Evolutionary conservation across 2,797 vertebrate species (phyloP).

Genomic region (Onychomys leucogaster): DNA sequence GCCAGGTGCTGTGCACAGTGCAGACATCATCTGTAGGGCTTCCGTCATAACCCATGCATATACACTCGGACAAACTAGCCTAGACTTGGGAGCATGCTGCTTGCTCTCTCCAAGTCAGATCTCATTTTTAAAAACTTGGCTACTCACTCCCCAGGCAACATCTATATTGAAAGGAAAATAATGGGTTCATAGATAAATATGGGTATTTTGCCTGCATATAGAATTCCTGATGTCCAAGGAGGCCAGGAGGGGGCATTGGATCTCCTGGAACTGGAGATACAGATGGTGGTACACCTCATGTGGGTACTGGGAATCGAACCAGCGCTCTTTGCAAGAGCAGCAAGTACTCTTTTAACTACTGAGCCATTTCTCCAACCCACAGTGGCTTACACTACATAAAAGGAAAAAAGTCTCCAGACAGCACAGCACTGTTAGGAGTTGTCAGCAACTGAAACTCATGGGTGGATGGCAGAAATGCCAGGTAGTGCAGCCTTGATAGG

Average conservation of each 20-base stretch:
- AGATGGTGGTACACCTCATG: neutral
- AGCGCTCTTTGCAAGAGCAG: neutral
- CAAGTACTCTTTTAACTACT: neutral
- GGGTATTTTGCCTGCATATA: neutral
- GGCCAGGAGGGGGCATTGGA: neutral
- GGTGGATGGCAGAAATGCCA: neutral
- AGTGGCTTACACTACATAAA: neutral
- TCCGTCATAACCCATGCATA: neutral
- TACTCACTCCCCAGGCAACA: neutral
- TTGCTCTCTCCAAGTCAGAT: neutral
- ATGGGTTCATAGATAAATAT: neutral
- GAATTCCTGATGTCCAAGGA: neutral
- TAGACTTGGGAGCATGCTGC: neutral
- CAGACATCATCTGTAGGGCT: neutral
- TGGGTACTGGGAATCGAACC: no score
- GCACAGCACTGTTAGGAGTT: neutral
- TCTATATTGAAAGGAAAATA: constrained; percentile 17
- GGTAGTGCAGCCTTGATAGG: neutral
- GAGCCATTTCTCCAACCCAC: neutral
- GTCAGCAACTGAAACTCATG: neutral
- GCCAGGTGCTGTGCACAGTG: neutral
- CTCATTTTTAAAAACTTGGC: constrained; percentile 7
- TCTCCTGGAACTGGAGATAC: neutral
- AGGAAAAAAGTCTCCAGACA: neutral
- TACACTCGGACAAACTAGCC: neutral